Conservation (phyloP, 1,140 invertebrate genomes). For the Nilaparvata lugens region DNA sequence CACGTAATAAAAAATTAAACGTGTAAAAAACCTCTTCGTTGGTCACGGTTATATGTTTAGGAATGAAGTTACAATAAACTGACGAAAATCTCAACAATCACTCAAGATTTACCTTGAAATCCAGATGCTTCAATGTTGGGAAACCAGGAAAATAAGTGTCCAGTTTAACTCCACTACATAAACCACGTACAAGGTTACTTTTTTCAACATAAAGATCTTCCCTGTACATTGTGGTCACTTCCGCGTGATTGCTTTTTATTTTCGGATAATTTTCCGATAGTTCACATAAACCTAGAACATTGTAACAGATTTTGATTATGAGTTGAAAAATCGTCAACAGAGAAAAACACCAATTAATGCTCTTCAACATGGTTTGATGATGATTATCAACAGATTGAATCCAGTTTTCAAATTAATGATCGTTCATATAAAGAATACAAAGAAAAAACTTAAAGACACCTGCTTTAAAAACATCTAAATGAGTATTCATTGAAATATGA, state of each 20-base stretch:
- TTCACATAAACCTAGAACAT: not conserved
- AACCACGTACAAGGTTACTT: conserved; percentile 57
- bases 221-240: conserved; percentile 36
- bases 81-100: not conserved
- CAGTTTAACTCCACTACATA: conserved; percentile 56
- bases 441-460: too few species aligned
- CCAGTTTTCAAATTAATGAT: not conserved
- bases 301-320: too few species aligned
- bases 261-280: conserved; percentile 58
- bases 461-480: too few species aligned
- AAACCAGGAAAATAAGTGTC: conserved; percentile 81
- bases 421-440: too few species aligned
- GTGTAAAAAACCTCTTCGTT: too few species aligned
- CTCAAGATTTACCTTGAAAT: conserved; percentile 51
- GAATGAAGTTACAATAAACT: too few species aligned
- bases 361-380: not conserved
- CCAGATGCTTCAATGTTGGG: conserved; percentile 75
- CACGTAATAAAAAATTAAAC: too few species aligned
- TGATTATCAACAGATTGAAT: not conserved
- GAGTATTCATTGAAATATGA: too few species aligned
- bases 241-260: conserved; percentile 41
- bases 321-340: not conserved
- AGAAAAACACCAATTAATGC: not conserved
- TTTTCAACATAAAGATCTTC: conserved; percentile 49
- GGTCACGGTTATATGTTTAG: too few species aligned